phyloP scores from a whole-genome alignment of 1,140 invertebrate species.

The Euglossa dilemma region DNA sequence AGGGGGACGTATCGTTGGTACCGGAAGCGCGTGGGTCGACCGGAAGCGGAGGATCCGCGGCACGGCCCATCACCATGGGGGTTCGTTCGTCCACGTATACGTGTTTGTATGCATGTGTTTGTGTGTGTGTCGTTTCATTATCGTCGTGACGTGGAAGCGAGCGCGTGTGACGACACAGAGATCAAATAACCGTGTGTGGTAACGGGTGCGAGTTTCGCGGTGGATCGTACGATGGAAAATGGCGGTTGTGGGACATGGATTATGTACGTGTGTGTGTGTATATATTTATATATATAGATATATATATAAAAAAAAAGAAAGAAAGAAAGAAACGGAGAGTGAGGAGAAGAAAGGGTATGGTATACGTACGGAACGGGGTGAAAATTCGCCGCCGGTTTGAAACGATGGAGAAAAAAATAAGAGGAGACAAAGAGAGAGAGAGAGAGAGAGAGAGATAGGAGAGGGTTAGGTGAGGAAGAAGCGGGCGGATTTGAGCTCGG shows the following conservation, averaged over 20 bases:
- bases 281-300: no score
- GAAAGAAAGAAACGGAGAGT: conserved; percentile 15
- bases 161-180: conserved; percentile 30
- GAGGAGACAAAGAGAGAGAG: no score
- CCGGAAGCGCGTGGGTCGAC: background rate
- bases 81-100: conserved; percentile 58
- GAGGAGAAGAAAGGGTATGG: conserved; percentile 19
- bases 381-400: background rate
- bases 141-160: conserved; percentile 56
- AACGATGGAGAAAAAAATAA: no score
- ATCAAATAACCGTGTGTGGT: background rate
- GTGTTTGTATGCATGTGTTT: conserved; percentile 56
- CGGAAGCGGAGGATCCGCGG: conserved; percentile 1
- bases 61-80: conserved; percentile 70
- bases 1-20: background rate
- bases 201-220: conserved; percentile 16
- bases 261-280: no score
- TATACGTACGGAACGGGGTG: background rate
- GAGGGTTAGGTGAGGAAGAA: background rate
- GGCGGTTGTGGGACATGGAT: no score
- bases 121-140: conserved; percentile 21
- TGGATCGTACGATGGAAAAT: conserved; percentile 2
- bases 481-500: no score
- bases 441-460: background rate
- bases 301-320: no score